Evolutionary conservation across 1,140 invertebrate species (phyloP).

Genomic region (Aporrectodea caliginosa): DNA sequence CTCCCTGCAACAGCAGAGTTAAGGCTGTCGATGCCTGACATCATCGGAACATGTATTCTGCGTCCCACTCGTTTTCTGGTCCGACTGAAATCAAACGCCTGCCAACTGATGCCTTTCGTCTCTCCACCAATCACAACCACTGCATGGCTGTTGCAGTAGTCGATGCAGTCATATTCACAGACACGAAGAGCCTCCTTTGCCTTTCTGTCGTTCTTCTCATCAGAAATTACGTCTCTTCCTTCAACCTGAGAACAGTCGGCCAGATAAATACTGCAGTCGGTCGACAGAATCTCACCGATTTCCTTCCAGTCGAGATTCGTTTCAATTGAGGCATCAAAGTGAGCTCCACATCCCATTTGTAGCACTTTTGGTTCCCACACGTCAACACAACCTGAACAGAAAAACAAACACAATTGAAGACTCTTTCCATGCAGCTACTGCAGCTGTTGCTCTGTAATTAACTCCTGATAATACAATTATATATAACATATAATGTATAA

Average conservation of each 20-base stretch:
- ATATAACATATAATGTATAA: background rate
- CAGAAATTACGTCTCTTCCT: background rate
- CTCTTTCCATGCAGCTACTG: background rate
- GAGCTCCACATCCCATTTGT: slow-evolving; percentile 72
- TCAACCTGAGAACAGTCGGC: background rate
- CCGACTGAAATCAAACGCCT: slow-evolving; percentile 62
- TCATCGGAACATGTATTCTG: slow-evolving; percentile 66
- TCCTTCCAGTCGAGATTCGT: background rate
- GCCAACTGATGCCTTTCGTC: slow-evolving; percentile 73
- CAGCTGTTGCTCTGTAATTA: background rate
- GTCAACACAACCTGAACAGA: slow-evolving; percentile 72
- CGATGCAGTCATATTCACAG: slow-evolving; percentile 33
- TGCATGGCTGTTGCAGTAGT: slow-evolving; percentile 57
- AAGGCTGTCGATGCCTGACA: slow-evolving; percentile 74
- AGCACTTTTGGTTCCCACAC: slow-evolving; percentile 84
- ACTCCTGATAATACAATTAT: background rate
- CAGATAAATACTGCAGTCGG: background rate
- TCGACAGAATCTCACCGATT: background rate
- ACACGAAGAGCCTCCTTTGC: slow-evolving; percentile 30
- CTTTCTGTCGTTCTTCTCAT: background rate
- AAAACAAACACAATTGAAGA: background rate
- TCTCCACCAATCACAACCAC: slow-evolving; percentile 79
- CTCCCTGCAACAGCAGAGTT: slow-evolving; percentile 77
- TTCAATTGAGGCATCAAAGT: slow-evolving; percentile 63
- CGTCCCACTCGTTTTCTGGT: slow-evolving; percentile 56